Evolutionary conservation across 2,113 vertebrate genomes (phyloP), one percentile per base, ranked within the genome.

Genomic region (Stictonetta naevosa): DNA sequence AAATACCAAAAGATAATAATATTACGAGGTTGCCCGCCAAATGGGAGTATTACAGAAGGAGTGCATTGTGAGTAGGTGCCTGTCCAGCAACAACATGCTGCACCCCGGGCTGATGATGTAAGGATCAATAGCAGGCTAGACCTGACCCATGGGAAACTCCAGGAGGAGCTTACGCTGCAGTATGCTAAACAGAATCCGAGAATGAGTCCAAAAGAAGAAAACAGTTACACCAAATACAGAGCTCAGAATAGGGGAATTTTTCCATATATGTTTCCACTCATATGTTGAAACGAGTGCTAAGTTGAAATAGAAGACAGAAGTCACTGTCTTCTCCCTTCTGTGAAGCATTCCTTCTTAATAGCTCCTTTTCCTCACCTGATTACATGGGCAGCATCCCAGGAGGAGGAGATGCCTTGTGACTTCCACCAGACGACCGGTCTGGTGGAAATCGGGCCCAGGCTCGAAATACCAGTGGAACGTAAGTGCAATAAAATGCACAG

Each of bases 351-450:
- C 3, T 33, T 26, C 22, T 62, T 64, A 13, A 13, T 42, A 29
- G 20, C 60, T 53, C 17, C 60, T 79, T 90, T 69, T 81, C 64
- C 83, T 74, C 90, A 64, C 92, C 86, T 91, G 86, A 60, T 93
- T 69, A 88, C 62, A 64, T n/a, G 68, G 85, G 88, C 95, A 94
- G 71, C 3, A 8, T 1, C 74, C 91, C 79, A 93, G 71, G 53
- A 92, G 83, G 17, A 91, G 83, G 86, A 93, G 80, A 79, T 92
- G 81, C 88, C 80, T 82, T 83, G 81, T 84, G 83, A 93, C 83
- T 95, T 91, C 91, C 91, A 58, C 74, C 83, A 87, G 88, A 86
- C 11, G 3, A 73, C 53, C 48, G 53, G 50, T 34, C 84, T n/a
- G 44, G 16, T 55, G 86, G 90, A 86, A 95, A n/a, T 22, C 3